These are phyloP conservation scores for Ametastegia equiseti DNA, from an alignment of 2,888 invertebrate species.

Conservation along the genomic window DNA sequence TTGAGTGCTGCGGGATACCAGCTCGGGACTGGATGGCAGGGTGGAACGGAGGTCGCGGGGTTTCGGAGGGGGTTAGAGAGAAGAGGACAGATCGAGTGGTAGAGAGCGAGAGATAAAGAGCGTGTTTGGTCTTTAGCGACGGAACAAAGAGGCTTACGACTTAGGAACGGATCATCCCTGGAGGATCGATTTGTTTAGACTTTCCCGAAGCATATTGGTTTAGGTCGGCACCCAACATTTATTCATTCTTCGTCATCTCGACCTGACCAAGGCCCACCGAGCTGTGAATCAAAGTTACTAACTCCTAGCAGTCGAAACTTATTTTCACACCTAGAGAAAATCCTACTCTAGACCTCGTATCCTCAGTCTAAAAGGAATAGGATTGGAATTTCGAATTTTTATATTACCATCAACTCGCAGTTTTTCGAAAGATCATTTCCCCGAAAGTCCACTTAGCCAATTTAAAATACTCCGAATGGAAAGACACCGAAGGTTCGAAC, in stretches of 20 bases:
- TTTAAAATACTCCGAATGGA: too few relatives aligned
- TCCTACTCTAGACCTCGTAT: not conserved
- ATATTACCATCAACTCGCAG: too few relatives aligned
- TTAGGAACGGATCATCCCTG: constrained; percentile 48
- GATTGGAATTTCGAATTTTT: too few relatives aligned
- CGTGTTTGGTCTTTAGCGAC: constrained; percentile 63
- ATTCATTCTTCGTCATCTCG: constrained; percentile 34
- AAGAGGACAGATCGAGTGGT: constrained; percentile 51
- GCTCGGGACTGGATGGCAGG: constrained; percentile 51
- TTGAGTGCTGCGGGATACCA: constrained; percentile 70
- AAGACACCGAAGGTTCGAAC: too few relatives aligned
- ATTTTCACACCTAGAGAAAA: not conserved
- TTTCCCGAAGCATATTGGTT: constrained; percentile 45
- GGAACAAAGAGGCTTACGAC: constrained; percentile 61
- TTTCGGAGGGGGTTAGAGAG: constrained; percentile 48
- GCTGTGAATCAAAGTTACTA: not conserved
- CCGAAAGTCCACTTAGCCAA: too few relatives aligned
- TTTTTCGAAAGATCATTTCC: too few relatives aligned
- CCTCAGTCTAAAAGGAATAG: too few relatives aligned
- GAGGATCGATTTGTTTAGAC: constrained; percentile 49
- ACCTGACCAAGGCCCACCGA: not conserved
- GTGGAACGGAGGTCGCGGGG: constrained; percentile 49
- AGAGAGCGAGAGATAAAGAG: constrained; percentile 59
- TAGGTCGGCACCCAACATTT: constrained; percentile 47
- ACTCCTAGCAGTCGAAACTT: not conserved